Base-by-base conservation (phyloP, 2,113 vertebrate species). In the Carlito syrichta region DNA sequence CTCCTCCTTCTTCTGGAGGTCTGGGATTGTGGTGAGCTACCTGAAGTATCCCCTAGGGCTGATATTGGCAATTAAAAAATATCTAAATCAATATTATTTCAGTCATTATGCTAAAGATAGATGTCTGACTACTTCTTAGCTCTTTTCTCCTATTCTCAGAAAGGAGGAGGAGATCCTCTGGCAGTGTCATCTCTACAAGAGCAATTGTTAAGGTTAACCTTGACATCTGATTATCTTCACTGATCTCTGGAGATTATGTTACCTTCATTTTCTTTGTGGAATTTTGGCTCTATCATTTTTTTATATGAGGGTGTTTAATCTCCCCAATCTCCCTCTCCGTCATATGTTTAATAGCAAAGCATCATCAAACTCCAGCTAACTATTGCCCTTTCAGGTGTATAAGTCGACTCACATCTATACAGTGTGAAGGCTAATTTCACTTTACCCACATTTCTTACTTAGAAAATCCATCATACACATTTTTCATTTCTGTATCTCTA, bases 401-500 rank as follows among this genome's bases (percentile, higher is more conserved):
- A 32, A 32, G 58, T 32, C 95, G 68, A 62, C 30, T 50, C 30
- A 54, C n/a, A n/a, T 93, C 78, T 85, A 45, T 76, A n/a, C 71
- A 63, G 43, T 63, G 22, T 60, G 38, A 92, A 95, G 50, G 38
- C 20, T 76, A 74, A 90, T 78, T 93, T 86, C 79, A n/a, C 52
- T 95, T 95, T 94, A 76, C 20, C 89, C 83, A 63, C 22, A 93
- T 73, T 95, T 94, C 45, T 95, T 91, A 50, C 48, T 93, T 82
- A 91, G 3, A 86, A 54, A 94, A 94, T 86, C 69, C 30, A 88
- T 79, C 45, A 60, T 32, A 84, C n/a, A 52, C 22, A 43, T 86
- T 91, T 96, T 94, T 91, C 45, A 97, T 96, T 76, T 87, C 86
- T 74, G 6, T 94, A 89, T 85, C 83, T 87, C 76, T 83, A 89